Percentiles rank a stretch among this genome's conserved stretches.
These are phyloP conservation scores for Rhinogobius similis DNA, from an alignment of 2,113 vertebrate species.

Conservation along the genomic window DNA sequence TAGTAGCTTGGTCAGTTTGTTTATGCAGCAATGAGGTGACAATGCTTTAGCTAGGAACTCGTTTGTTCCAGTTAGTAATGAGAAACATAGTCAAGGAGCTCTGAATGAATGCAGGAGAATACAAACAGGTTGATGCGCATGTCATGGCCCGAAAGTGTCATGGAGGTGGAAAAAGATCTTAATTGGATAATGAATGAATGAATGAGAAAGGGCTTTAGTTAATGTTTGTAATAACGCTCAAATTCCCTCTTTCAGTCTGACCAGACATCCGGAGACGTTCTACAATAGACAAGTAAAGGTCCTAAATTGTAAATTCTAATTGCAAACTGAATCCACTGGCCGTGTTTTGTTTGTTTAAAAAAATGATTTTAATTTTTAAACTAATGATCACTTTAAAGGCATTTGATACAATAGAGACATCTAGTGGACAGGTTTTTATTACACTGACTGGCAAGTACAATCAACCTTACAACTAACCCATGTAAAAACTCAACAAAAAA, in stretches of 20 bases:
- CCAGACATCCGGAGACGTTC: background rate
- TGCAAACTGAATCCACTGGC: background rate
- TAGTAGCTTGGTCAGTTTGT: slow-evolving; percentile 32
- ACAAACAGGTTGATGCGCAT: background rate
- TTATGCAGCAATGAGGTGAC: slow-evolving; percentile 50
- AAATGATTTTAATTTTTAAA: background rate
- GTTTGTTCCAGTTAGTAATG: slow-evolving; percentile 54
- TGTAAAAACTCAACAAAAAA: no score
- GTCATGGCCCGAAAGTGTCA: slow-evolving; percentile 22
- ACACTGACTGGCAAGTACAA: background rate
- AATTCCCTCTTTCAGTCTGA: background rate
- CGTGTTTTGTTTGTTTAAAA: background rate
- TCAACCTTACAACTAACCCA: background rate
- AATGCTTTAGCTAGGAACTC: slow-evolving; percentile 11
- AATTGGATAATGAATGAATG: slow-evolving; percentile 52
- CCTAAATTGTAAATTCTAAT: background rate
- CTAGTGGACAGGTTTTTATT: slow-evolving; percentile 8
- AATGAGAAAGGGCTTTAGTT: background rate
- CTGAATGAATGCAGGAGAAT: slow-evolving; percentile 56
- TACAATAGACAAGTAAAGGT: background rate
- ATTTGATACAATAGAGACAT: background rate
- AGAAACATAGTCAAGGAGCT: slow-evolving; percentile 59
- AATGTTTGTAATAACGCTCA: background rate
- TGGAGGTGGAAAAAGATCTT: slow-evolving; percentile 30
- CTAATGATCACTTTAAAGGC: background rate